Evolutionary conservation across 2,888 invertebrate species (phyloP).

Genomic region (Crematogaster levior): DNA sequence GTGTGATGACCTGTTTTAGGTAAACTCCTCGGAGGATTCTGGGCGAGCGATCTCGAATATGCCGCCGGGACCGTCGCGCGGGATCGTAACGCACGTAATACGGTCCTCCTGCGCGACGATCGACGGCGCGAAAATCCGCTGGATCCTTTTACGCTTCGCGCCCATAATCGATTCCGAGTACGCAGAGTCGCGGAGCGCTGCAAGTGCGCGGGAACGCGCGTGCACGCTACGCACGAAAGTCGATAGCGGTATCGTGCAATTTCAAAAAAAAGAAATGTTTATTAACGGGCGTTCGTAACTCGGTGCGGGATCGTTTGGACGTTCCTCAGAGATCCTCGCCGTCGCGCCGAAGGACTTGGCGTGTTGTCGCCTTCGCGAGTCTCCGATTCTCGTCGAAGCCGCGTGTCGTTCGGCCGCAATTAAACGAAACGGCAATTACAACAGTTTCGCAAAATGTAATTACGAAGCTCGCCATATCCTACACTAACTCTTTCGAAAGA

Average conservation of each 20-base stretch:
- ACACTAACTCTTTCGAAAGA: slow-evolving; percentile 5
- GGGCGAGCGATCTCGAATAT: slow-evolving; percentile 13
- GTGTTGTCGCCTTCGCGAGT: neutral
- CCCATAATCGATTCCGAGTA: slow-evolving; percentile 10
- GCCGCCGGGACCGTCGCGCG: neutral
- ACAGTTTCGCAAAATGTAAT: slow-evolving; percentile 16
- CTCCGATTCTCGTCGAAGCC: neutral
- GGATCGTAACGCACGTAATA: neutral
- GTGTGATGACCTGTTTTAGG: slow-evolving; percentile 20
- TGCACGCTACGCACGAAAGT: slow-evolving; percentile 53
- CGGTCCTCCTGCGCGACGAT: neutral
- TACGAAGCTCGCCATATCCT: slow-evolving; percentile 6
- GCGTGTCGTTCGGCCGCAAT: slow-evolving; percentile 4
- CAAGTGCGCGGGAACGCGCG: slow-evolving; percentile 33
- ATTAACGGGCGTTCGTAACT: slow-evolving; percentile 55
- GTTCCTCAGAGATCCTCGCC: slow-evolving; percentile 29
- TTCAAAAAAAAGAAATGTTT: slow-evolving; percentile 52
- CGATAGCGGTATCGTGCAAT: slow-evolving; percentile 67
- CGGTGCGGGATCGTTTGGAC: slow-evolving; percentile 53
- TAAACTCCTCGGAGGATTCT: slow-evolving; percentile 21
- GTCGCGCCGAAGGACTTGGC: neutral
- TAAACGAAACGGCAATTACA: slow-evolving; percentile 1
- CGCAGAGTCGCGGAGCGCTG: slow-evolving; percentile 22
- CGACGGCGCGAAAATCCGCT: neutral
- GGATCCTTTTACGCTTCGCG: neutral